Evolutionary conservation across 2,888 invertebrate species (phyloP).

Genomic region (Liopterus haemorrhoidalis): DNA sequence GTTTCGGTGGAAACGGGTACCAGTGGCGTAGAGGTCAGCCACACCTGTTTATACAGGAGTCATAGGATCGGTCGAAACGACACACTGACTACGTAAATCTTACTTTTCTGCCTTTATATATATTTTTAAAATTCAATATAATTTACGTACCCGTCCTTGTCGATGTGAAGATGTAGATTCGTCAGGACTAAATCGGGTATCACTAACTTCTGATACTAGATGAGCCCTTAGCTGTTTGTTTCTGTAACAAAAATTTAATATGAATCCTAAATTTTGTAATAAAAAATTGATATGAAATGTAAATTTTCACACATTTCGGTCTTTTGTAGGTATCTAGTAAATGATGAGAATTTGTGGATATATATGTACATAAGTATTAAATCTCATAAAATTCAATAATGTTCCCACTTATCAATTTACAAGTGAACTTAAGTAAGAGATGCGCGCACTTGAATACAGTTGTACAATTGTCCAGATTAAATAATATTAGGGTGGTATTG

Average conservation of each 20-base stretch:
- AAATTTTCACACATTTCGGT: background rate
- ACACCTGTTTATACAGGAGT: background rate
- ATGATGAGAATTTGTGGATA: too few relatives aligned
- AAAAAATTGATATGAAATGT: background rate
- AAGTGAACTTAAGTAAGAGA: too few relatives aligned
- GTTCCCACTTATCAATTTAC: too few relatives aligned
- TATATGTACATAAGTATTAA: background rate
- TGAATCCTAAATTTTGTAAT: background rate
- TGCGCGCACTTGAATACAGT: too few relatives aligned
- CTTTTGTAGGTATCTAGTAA: too few relatives aligned
- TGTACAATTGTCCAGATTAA: too few relatives aligned
- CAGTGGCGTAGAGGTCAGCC: too few relatives aligned
- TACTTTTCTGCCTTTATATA: background rate
- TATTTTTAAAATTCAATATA: background rate
- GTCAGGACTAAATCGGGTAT: slow-evolving; percentile 43
- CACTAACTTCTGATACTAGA: slow-evolving; percentile 63
- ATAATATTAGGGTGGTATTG: too few relatives aligned
- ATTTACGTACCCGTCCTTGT: slow-evolving; percentile 6
- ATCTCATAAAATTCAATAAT: too few relatives aligned
- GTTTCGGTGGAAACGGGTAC: too few relatives aligned
- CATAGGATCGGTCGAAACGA: background rate
- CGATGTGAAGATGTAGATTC: slow-evolving; percentile 10
- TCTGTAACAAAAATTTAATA: slow-evolving; percentile 41
- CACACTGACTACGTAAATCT: background rate
- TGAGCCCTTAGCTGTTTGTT: slow-evolving; percentile 72